Evolutionary conservation across 2,888 invertebrate species (phyloP), one percentile per base, ranked within the genome.

Genomic region (Entomobrya proxima): DNA sequence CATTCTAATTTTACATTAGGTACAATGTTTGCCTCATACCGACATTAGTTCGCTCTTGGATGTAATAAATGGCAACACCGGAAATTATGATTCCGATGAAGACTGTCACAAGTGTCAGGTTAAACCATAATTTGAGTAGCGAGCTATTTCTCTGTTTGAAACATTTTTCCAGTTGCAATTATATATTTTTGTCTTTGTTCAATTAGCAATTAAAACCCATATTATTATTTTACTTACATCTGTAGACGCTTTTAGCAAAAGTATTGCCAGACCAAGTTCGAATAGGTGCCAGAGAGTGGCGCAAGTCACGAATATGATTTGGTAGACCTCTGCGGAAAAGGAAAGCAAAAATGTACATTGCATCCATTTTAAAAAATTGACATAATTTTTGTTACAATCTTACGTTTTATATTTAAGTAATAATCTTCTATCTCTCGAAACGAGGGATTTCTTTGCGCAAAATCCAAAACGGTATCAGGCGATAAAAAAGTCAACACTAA

Each of bases 181-280:
- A 5, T 50, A 21, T 21, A 44, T 6, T 72, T 44, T 40, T 11
- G 15, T 67, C 21, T n/a, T 5, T 58, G 50, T n/a, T 40, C 13
- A 69, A 74, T 74, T 74, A 21, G 15, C 18, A 11, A 32, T 21
- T 47, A 50, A 50, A n/a, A 4, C 13, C 58, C 3, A 27, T 30
- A 27, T 35, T 11, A n/a, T 1, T 37, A 37, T 32, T n/a, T 32
- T 44, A 61, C 58, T 74, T 64, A 88, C 88, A 75, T 80, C 75
- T 24, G 85, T 52, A 9, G 88, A 79, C n/a, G 78, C 87, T 30
- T 83, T 76, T 67, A 88, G 47, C 37, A 88, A 77, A n/a, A 86
- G 79, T 24, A 88, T 87, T 52, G 87, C 88, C 72, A 87, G 86
- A 61, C 84, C 83, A 58, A 88, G 85, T 55, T 88, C 88, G 67